Base-by-base conservation (phyloP, 2,888 invertebrate genomes). In the Stenodera caucasica region DNA sequence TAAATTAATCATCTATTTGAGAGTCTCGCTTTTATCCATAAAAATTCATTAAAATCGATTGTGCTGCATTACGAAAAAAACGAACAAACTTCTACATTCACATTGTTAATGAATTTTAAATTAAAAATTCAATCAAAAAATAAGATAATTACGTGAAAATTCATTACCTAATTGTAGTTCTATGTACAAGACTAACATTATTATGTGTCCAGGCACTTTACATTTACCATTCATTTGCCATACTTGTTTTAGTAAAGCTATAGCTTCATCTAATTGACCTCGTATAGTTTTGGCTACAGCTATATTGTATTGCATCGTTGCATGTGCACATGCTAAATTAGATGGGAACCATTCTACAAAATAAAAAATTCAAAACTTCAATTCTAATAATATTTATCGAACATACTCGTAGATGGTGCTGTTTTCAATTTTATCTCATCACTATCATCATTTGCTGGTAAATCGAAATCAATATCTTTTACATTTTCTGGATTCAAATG, bases 401-500 rank as follows among this genome's bases (percentile, higher is more conserved):
- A 14, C 57, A 18, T 72, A 80, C 79, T 77, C 61, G 74, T 66
- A 30, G 78, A 76, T 30, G 80, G 80, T 65, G 71, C 75, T 1
- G 78, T 80, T 67, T 77, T 78, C 3, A 78, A 62, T 45, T 61
- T 49, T 49, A 75, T 74, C 52, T 81, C 80, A 12, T 82, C 82
- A 32, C 79, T 75, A 68, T 56, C 80, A 80, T 56, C 80, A 80
- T 59, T 82, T 80, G 81, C 80, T 1, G 81, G 76, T 57, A 81
- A 70, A 56, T 79, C 79, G 55, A 82, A 81, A 62, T 75, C 77
- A 52, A 88, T 76, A 68, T 87, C 84, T 57, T 82, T 82, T 29
- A 92, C 85, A 78, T 88, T 86, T 53, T 90, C 88, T 1, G 90
- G 90, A 72, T 94, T 91, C 53, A 97, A 82, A 80, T 93, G 90